These are phyloP conservation scores for Sebastes diaconus DNA, from an alignment of 2,797 vertebrate genomes.

Conservation along the genomic window DNA sequence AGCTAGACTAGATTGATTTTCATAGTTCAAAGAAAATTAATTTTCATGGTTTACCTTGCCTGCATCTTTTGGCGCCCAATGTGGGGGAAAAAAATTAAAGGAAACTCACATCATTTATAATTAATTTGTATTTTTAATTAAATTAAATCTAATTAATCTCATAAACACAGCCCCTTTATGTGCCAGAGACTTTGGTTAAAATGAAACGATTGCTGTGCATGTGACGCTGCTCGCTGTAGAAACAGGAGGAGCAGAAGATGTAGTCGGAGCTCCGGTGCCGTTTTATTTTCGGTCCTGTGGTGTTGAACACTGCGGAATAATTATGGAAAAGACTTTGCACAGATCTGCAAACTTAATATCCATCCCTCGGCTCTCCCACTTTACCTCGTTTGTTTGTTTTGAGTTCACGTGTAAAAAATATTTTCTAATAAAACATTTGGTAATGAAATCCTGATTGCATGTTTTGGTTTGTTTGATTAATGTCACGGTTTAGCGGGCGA, in stretches of 20 bases:
- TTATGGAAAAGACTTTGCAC: constrained; percentile 3
- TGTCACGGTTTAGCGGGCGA: constrained; percentile 32
- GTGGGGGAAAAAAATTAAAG: background rate
- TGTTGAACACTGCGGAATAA: constrained; percentile 21
- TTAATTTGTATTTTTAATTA: background rate
- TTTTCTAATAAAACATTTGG: constrained; percentile 76
- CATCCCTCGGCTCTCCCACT: constrained; percentile 3
- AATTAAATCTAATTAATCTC: background rate
- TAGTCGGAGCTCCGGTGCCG: background rate
- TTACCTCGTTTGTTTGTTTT: constrained; percentile 46
- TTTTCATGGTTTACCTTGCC: background rate
- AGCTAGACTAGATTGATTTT: background rate
- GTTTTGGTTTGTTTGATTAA: constrained; percentile 56
- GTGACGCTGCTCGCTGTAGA: constrained; percentile 19
- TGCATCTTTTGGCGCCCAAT: background rate
- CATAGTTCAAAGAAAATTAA: background rate
- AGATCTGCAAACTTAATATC: constrained; percentile 12
- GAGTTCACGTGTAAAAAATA: constrained; percentile 63
- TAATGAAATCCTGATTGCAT: constrained; percentile 52
- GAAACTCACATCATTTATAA: background rate
- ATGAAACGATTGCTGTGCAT: background rate
- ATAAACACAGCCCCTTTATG: background rate
- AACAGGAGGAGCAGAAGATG: background rate
- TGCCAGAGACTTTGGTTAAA: background rate
- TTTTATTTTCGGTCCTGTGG: constrained; percentile 5